Evolutionary conservation across 2,888 invertebrate genomes (phyloP).

Genomic region (Rhogogaster chlorosoma): DNA sequence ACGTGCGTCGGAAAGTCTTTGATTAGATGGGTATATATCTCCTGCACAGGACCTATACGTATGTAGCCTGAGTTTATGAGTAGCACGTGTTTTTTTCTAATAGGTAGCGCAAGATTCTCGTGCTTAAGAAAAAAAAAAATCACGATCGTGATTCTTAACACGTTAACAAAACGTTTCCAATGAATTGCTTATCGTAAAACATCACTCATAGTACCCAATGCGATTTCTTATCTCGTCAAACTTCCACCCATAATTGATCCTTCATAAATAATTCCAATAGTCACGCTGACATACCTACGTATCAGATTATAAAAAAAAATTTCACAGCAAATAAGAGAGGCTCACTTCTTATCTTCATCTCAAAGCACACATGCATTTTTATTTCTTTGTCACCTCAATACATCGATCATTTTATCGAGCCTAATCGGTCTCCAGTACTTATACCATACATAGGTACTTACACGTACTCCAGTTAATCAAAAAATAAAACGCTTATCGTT

Average conservation of each 20-base stretch:
- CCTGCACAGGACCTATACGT: neutral
- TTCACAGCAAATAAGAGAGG: neutral
- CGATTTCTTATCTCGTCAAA: neutral
- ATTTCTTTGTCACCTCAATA: neutral
- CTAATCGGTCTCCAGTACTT: neutral
- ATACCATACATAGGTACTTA: neutral
- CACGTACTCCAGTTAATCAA: neutral
- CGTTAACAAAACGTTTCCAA: conserved; percentile 15
- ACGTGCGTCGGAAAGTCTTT: neutral
- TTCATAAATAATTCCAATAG: neutral
- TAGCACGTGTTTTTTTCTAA: conserved; percentile 6
- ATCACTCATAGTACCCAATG: conserved; percentile 23
- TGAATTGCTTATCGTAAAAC: neutral
- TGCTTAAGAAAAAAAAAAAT: neutral
- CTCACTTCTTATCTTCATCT: neutral
- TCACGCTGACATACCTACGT: neutral
- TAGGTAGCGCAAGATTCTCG: neutral
- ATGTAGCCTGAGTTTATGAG: conserved; percentile 1
- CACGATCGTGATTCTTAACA: conserved; percentile 13
- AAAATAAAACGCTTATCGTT: neutral
- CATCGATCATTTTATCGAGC: neutral
- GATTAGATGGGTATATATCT: neutral
- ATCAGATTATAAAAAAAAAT: neutral
- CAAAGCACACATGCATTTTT: neutral
- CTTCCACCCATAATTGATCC: neutral